phyloP scores from a whole-genome alignment of 2,797 vertebrate genomes.

The Chaunax sp. region DNA sequence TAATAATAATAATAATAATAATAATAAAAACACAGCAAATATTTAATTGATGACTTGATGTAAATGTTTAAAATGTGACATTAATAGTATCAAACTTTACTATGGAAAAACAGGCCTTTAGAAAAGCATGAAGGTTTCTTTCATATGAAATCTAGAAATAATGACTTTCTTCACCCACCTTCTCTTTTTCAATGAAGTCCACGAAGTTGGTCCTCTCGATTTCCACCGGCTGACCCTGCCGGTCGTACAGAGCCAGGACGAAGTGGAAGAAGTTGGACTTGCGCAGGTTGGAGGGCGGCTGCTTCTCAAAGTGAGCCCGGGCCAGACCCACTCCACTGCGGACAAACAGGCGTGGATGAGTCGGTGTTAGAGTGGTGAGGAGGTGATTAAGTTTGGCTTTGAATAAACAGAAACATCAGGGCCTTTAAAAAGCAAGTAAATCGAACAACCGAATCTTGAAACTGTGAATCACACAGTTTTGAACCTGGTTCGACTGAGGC shows the following conservation, averaged over 20 bases:
- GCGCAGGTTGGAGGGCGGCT: slow-evolving; percentile 97
- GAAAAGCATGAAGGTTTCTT: not conserved
- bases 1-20: slow-evolving; percentile 7
- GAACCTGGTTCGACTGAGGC: not conserved
- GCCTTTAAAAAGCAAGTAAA: not conserved
- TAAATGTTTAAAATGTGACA: slow-evolving; percentile 6
- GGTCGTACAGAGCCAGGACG: slow-evolving; percentile 97
- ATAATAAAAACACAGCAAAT: slow-evolving; percentile 11
- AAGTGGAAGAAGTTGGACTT: slow-evolving; percentile 99
- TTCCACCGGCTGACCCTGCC: slow-evolving; percentile 98
- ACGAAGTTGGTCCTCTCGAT: slow-evolving; percentile 98
- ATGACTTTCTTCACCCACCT: slow-evolving; percentile 84
- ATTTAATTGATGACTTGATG: not conserved
- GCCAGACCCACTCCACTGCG: slow-evolving; percentile 97
- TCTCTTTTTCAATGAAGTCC: slow-evolving; percentile 98
- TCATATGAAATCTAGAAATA: not conserved
- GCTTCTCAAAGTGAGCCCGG: slow-evolving; percentile 99
- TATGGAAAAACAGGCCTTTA: slow-evolving; percentile 35
- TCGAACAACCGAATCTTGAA: no score
- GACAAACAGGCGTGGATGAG: slow-evolving; percentile 76
- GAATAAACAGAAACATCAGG: not conserved
- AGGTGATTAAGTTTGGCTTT: slow-evolving; percentile 5
- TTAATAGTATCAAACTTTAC: not conserved
- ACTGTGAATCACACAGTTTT: not conserved
- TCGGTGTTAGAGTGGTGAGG: slow-evolving; percentile 29